phyloP scores from a whole-genome alignment of 2,113 vertebrate species.

The Oryzias melastigma region DNA sequence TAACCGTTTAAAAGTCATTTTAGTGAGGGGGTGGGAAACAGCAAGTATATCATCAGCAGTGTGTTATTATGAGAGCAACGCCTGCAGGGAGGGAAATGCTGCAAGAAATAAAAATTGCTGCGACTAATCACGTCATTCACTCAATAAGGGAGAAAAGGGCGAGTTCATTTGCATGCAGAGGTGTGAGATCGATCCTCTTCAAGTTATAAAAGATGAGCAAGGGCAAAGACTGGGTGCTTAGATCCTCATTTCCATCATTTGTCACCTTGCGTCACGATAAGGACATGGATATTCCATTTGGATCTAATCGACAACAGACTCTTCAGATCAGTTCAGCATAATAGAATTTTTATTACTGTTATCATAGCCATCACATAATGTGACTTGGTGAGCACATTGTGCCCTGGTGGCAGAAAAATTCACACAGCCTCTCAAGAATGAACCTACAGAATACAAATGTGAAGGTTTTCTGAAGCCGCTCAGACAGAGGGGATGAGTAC shows the following conservation, averaged over 20 bases:
- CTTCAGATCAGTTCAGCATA: background rate
- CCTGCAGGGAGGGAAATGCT: background rate
- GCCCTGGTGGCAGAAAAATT: background rate
- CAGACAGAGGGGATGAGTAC: conserved; percentile 43
- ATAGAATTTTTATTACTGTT: background rate
- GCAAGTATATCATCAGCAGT: too few species aligned
- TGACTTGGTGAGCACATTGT: conserved; percentile 1
- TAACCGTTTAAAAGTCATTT: too few species aligned
- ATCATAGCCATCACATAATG: background rate
- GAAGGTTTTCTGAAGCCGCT: conserved; percentile 1
- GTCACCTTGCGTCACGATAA: background rate
- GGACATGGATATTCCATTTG: conserved; percentile 3
- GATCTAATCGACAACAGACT: background rate
- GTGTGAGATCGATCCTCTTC: background rate
- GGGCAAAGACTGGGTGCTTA: background rate
- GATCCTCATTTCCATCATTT: background rate
- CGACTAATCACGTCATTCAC: conserved; percentile 23
- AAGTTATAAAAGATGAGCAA: background rate
- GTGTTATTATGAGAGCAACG: conserved; percentile 15
- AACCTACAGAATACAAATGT: background rate
- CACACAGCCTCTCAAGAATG: background rate
- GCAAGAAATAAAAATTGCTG: conserved; percentile 9
- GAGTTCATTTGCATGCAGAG: conserved; percentile 27
- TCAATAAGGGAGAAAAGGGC: conserved; percentile 25
- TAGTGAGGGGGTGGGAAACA: too few species aligned